Conservation (phyloP, 2,113 vertebrate species). For the Corythaeola cristata region DNA sequence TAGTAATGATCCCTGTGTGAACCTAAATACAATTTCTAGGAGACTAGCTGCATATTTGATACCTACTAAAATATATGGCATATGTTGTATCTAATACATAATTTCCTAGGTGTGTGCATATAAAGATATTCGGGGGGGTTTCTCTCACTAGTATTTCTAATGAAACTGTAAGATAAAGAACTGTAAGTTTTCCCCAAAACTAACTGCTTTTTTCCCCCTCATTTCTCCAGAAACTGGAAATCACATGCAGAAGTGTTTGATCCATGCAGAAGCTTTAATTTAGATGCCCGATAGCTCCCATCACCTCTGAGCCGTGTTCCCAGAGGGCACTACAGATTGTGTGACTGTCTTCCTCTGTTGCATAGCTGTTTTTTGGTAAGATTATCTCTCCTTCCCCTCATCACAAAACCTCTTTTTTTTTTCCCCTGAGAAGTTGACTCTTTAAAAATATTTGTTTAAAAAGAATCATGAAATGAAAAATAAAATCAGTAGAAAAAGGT, state of each 20-base stretch:
- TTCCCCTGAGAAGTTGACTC: neutral
- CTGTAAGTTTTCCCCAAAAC: neutral
- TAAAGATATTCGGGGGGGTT: neutral
- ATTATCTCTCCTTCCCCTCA: neutral
- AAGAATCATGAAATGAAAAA: neutral
- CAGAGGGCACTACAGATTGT: neutral
- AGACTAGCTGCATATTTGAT: neutral
- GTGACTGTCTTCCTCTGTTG: neutral
- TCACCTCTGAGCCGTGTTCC: neutral
- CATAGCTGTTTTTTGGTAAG: neutral
- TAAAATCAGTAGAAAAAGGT: neutral
- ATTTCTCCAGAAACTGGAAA: neutral
- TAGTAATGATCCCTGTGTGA: neutral
- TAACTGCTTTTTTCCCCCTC: too few relatives aligned
- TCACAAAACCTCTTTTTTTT: neutral
- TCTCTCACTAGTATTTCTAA: neutral
- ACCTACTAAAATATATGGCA: neutral
- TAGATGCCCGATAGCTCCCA: neutral
- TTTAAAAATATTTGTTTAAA: neutral
- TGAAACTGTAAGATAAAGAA: neutral
- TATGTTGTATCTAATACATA: neutral
- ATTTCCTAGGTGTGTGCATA: neutral
- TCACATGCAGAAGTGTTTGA: neutral
- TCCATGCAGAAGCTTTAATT: neutral
- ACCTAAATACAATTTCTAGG: neutral